Evolutionary conservation across 2,113 vertebrate genomes (phyloP), one percentile per base, ranked within the genome.

Genomic region (Thunnus thynnus): DNA sequence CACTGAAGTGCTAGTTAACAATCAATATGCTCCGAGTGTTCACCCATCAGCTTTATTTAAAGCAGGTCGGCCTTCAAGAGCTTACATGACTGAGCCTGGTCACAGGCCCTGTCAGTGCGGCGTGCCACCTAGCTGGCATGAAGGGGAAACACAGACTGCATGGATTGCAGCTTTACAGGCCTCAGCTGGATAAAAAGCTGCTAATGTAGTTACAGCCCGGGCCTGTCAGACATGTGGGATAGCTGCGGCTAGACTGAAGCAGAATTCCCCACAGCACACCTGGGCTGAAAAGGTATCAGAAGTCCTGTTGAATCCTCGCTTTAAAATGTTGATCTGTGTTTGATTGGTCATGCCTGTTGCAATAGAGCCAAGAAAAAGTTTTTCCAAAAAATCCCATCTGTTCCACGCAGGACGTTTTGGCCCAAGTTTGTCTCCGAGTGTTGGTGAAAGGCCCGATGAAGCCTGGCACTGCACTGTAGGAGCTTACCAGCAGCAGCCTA

Each of bases 401-500:
- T 77, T 85, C 67, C 50, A 68, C 8, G 46, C 70, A 56, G 68
- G 76, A 86, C 46, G 41, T 66, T 77, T 76, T 73, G 78, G 74
- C 79, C 75, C 32, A 17, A 44, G 54, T 86, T 80, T 74, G 80
- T 84, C 69, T 87, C 76, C 13, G 70, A 76, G 81, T 87, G 73
- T 57, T 47, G 58, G 80, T 89, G 89, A 91, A 86, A 92, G 89
- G 84, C 85, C 91, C 2, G 68, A 91, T 72, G 68, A 90, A 83
- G 85, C 86, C 80, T 90, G 87, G 89, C 84, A 78, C 84, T 63
- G 77, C 75, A 74, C 76, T 57, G 75, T 73, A 16, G 68, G 79
- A 69, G 84, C 78, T 82, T 47, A 85, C 55, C 71, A 62, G 51
- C 75, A 74, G 71, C 74, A 58, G 80, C 68, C 85, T 81, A 57